phyloP scores from a whole-genome alignment of 2,888 invertebrate genomes.

The Junonia oenone region DNA sequence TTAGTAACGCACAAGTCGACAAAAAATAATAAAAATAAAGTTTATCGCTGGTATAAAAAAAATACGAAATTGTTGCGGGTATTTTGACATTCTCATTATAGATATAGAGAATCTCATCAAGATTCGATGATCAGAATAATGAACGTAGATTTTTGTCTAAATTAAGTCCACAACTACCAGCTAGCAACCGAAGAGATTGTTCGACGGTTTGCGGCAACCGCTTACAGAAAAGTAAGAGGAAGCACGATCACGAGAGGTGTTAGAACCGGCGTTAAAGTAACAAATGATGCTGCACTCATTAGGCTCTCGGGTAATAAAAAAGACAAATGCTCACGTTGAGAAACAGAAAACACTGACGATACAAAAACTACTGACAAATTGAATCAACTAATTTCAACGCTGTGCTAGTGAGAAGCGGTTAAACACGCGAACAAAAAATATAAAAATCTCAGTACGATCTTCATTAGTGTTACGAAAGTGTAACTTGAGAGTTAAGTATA shows the following conservation, averaged over 20 bases:
- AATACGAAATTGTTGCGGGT: constrained; percentile 18
- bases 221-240: constrained; percentile 14
- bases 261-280: constrained; percentile 47
- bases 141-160: constrained; percentile 25
- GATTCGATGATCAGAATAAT: constrained; percentile 32
- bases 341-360: constrained; percentile 43
- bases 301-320: constrained; percentile 49
- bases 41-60: constrained; percentile 14
- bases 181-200: constrained; percentile 9
- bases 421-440: constrained; percentile 14
- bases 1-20: constrained; percentile 18
- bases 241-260: constrained; percentile 5
- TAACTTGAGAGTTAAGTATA: constrained; percentile 8
- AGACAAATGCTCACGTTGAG: constrained; percentile 41
- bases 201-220: constrained; percentile 9
- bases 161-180: constrained; percentile 20
- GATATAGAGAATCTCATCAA: constrained; percentile 44
- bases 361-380: constrained; percentile 68
- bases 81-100: constrained; percentile 50
- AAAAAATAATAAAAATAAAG: constrained; percentile 24
- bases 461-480: constrained; percentile 13
- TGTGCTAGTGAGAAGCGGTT: constrained; percentile 37
- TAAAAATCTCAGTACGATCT: constrained; percentile 2
- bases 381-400: constrained; percentile 53
- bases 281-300: constrained; percentile 58